Conservation (phyloP, 53 echinoderm and acorn worm genomes). For the Echinometra lucunter region DNA sequence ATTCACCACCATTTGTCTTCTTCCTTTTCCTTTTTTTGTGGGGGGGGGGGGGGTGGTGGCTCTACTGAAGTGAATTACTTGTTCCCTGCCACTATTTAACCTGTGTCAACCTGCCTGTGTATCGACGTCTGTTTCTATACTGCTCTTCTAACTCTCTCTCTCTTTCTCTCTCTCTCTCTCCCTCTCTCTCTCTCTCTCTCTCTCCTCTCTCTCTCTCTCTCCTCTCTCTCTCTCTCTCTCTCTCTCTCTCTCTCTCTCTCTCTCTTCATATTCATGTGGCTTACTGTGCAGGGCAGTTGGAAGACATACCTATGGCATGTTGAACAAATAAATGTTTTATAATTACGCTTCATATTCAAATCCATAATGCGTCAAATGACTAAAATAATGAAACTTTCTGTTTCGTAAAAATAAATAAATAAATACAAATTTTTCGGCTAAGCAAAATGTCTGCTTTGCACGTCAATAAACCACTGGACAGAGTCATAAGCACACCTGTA, state of each 20-base stretch:
- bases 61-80: background rate
- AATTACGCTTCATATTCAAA: background rate
- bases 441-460: background rate
- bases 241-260: too few relatives aligned
- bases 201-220: too few relatives aligned
- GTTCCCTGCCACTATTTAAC: background rate
- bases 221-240: too few relatives aligned
- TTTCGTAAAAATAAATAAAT: background rate
- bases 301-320: too few relatives aligned
- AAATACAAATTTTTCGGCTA: background rate
- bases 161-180: too few relatives aligned
- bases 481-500: constrained; percentile 1
- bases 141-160: too few relatives aligned
- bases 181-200: too few relatives aligned
- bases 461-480: background rate
- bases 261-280: too few relatives aligned
- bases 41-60: background rate
- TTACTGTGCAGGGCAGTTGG: too few relatives aligned
- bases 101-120: background rate
- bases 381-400: background rate
- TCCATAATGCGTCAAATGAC: background rate
- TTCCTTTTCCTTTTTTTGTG: background rate
- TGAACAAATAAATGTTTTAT: too few relatives aligned
- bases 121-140: background rate
- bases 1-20: background rate